Base-by-base conservation (phyloP, 2,797 vertebrate genomes). In the Tragelaphus oryx region DNA sequence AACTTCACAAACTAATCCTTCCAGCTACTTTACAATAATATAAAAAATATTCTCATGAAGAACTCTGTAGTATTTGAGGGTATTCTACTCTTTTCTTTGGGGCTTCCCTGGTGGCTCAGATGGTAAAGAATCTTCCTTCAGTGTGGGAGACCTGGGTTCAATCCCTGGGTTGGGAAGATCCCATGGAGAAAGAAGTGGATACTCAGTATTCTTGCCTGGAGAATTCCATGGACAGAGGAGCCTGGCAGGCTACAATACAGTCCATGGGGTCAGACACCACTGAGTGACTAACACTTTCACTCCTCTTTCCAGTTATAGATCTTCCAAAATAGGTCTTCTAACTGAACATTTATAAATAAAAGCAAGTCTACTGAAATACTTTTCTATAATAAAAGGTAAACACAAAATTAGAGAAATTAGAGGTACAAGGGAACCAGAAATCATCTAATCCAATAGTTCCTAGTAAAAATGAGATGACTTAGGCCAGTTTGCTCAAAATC, bases 1-100 rank as follows among this genome's bases (percentile, higher is more conserved):
- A 93, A 52, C 41, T 92, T 92, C n/a, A 89, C 89, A 74, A 91
- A 88, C 54, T n/a, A 85, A 94, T 81, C 8, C 54, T 89, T 89
- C 62, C 14, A 89, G 41, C 20, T 86, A 52, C 24, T 68, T 52
- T 46, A 82, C 18, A 74, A 55, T 5, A 78, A 30, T 62, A 91
- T 48, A 80, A 91, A 75, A 54, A 83, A 33, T 71, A 83, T 12
- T 87, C 41, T 87, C 11, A 81, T 44, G 11, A 94, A 95, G 30
- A 93, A 55, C 22, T 76, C 75, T 79, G 33, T 41, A 71, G 44
- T 74, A 37, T 78, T 62, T 54, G 46, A 30, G 60, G 44, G 37
- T 37, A 1, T 33, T 9, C 3, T 71, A 22, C 5, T 41, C 37
- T 41, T 41, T 71, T 41, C 37, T 71, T 71, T 41, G 37, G 20